Conservation (phyloP, 2,888 invertebrate species). For the Orgyia antiqua region DNA sequence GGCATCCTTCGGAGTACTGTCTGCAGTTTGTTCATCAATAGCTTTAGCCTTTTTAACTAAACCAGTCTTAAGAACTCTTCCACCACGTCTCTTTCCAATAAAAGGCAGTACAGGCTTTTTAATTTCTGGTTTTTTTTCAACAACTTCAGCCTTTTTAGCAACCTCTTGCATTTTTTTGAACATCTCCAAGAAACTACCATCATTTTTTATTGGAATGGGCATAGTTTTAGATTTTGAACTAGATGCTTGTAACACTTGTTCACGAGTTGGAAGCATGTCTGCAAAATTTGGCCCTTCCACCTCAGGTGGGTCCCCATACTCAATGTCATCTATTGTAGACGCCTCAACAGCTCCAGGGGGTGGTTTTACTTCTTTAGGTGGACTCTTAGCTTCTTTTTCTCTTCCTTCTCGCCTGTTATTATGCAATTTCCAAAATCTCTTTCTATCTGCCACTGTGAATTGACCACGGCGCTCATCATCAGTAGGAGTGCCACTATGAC, state of each 20-base stretch:
- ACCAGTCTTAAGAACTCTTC: constrained; percentile 92
- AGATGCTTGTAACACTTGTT: constrained; percentile 44
- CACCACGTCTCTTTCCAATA: constrained; percentile 90
- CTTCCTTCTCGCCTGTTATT: constrained; percentile 47
- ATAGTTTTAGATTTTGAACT: constrained; percentile 71
- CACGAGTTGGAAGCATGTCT: constrained; percentile 45
- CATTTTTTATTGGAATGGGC: constrained; percentile 88
- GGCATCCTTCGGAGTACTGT: constrained; percentile 87
- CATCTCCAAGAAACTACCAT: constrained; percentile 94
- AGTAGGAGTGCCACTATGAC: constrained; percentile 44
- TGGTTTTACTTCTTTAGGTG: constrained; percentile 56
- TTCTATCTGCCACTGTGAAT: constrained; percentile 67
- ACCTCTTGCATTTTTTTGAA: constrained; percentile 92
- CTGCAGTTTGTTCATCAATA: constrained; percentile 78
- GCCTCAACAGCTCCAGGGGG: constrained; percentile 62
- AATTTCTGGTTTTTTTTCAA: constrained; percentile 52
- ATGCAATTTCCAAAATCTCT: constrained; percentile 66
- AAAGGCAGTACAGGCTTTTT: constrained; percentile 67
- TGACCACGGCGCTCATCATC: constrained; percentile 66
- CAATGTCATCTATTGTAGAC: constrained; percentile 46
- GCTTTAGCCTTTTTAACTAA: constrained; percentile 91
- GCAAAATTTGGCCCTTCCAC: constrained; percentile 69
- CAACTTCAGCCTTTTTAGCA: constrained; percentile 65
- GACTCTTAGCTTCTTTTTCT: constrained; percentile 39
- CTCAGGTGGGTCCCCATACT: constrained; percentile 67